These are phyloP conservation scores for Dicranocentrus wangi DNA, from an alignment of 2,888 invertebrate species.

Conservation along the genomic window DNA sequence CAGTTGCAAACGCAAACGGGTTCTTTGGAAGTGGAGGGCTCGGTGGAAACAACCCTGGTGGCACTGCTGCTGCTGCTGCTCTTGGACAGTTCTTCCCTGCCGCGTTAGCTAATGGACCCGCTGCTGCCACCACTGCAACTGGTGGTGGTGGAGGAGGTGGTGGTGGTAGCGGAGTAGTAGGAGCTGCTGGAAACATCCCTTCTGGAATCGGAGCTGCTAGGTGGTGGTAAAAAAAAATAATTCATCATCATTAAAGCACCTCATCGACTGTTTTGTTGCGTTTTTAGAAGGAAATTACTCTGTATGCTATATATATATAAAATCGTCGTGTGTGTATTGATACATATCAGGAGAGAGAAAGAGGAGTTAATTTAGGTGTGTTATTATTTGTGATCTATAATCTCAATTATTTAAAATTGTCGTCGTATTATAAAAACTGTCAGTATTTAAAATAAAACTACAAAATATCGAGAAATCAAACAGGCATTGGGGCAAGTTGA, in stretches of 20 bases:
- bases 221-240: constrained; percentile 46
- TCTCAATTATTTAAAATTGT: neutral
- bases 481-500: neutral
- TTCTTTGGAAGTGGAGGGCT: constrained; percentile 18
- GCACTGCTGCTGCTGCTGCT: neutral
- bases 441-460: too few species aligned
- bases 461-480: too few species aligned
- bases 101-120: neutral
- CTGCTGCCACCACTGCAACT: neutral
- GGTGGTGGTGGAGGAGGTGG: constrained; percentile 12
- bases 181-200: neutral
- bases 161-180: neutral
- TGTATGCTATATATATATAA: constrained; percentile 27
- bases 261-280: too few species aligned
- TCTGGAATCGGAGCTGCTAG: constrained; percentile 41
- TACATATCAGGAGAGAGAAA: constrained; percentile 8
- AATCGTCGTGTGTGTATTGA: constrained; percentile 2
- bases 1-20: constrained; percentile 44
- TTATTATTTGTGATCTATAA: constrained; percentile 7
- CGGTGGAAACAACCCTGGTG: neutral
- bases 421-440: neutral
- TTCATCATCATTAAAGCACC: neutral
- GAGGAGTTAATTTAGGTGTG: neutral
- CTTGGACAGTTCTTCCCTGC: constrained; percentile 43
- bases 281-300: neutral